Percentiles rank a stretch among this genome's conserved stretches.
Conservation (phyloP, 2,888 invertebrate species). For the Sarcophaga variegata region DNA sequence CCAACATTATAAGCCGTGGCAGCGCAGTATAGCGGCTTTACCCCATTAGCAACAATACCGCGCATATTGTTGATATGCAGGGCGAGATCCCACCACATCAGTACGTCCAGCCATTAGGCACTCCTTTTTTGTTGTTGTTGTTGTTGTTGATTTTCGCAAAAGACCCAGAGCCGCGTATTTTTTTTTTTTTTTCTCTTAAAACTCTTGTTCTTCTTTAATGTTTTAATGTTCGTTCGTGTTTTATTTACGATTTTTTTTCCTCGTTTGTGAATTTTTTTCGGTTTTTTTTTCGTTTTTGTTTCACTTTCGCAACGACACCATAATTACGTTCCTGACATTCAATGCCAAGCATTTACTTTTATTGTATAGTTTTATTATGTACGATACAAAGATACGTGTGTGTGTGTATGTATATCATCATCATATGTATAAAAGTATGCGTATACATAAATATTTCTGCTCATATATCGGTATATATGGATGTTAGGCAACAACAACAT, state of each 20-base stretch:
- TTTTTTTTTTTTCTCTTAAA: constrained; percentile 8
- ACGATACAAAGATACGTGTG: background rate
- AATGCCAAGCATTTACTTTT: constrained; percentile 71
- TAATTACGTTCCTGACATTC: constrained; percentile 71
- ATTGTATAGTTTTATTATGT: constrained; percentile 16
- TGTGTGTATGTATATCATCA: background rate
- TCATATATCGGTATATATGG: constrained; percentile 15
- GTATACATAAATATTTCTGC: constrained; percentile 29
- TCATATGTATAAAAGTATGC: background rate
- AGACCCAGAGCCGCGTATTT: background rate
- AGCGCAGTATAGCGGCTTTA: background rate
- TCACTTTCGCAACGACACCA: constrained; percentile 65
- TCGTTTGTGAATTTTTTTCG: constrained; percentile 40
- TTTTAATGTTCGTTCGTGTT: background rate
- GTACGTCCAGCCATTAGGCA: constrained; percentile 51
- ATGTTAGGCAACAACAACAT: background rate
- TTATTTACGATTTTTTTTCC: constrained; percentile 16
- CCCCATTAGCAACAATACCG: constrained; percentile 20
- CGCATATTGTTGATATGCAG: background rate
- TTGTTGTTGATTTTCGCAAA: constrained; percentile 2
- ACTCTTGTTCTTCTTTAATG: background rate
- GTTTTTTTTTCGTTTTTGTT: constrained; percentile 37
- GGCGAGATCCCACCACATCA: background rate
- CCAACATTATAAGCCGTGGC: background rate
- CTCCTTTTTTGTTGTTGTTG: constrained; percentile 53